Base-by-base conservation (phyloP, 2,797 vertebrate species). In the Lates japonicus region DNA sequence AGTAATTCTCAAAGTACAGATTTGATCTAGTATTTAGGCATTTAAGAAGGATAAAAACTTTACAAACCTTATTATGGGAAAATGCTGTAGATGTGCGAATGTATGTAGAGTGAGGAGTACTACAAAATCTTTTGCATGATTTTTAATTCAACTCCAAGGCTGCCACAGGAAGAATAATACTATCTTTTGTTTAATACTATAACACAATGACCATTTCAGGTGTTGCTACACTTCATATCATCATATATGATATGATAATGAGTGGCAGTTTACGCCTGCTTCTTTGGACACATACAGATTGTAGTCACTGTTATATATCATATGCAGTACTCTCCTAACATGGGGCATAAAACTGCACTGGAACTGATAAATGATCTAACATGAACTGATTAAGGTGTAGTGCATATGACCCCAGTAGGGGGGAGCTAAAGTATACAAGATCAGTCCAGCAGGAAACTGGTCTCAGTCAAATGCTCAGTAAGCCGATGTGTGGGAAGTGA, bases 371-470 rank as follows among this genome's bases (percentile, higher is more conserved):
- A 63, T 75, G 3, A 22, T 25, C 33, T 10, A 52, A 42, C 8
- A 20, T 60, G 13, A 17, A 48, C 29, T 51, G 19, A 55, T 44
- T 29, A 35, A 20, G 29, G 58, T 70, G 86, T 85, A 81, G 74
- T 82, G 71, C 57, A 69, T 52, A 16, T 35, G 12, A 29, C 6
- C 20, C 90, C 93, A 93, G 80, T 61, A 93, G n/a, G 92, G 69
- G 88, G 88, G 91, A 68, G 85, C 88, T 86, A n/a, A n/a, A 84
- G 64, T 68, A 71, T 42, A 90, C 74, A 84, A 76, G 35, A 42
- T 68, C 72, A 68, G 59, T 49, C 44, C 10, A 48, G 42, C 60
- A 67, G 35, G 35, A 42, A 64, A 57, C 69, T 64, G 2, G 29
- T 70, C 46, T 83, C 44, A 61, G 76, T 81, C 72, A 71, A 83